Conservation (phyloP, 2,888 invertebrate species). For the Drosophila infuscata region DNA sequence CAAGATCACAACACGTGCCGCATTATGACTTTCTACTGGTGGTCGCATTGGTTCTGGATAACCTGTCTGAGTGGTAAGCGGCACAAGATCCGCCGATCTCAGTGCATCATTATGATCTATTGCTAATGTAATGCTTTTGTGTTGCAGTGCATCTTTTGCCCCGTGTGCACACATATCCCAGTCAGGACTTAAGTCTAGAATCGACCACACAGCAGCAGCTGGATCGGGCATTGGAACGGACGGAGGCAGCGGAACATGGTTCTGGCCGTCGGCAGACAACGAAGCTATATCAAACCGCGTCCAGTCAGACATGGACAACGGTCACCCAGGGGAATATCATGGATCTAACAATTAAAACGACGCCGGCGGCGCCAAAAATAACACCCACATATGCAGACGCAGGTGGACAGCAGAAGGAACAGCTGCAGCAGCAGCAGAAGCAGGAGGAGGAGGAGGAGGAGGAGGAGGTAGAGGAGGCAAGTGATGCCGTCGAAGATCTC, state of each 20-base stretch:
- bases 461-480: not conserved
- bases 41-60: constrained; percentile 96
- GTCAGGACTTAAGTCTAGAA: constrained; percentile 67
- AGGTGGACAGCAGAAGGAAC: not conserved
- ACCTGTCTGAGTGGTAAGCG: constrained; percentile 85
- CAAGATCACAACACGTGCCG: constrained; percentile 72
- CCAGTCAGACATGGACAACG: constrained; percentile 72
- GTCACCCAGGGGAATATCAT: constrained; percentile 60
- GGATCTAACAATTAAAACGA: constrained; percentile 60
- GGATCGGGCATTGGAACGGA: constrained; percentile 17
- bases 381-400: constrained; percentile 15
- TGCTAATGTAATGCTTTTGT: not conserved
- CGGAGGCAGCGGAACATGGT: constrained; percentile 10
- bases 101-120: not conserved
- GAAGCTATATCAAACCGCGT: constrained; percentile 74
- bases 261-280: constrained; percentile 50
- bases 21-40: constrained; percentile 94
- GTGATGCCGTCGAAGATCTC: constrained; percentile 11
- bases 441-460: not conserved
- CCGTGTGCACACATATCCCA: constrained; percentile 80
- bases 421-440: not conserved
- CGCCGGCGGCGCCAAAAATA: constrained; percentile 11
- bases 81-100: too few species aligned
- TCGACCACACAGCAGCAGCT: constrained; percentile 50
- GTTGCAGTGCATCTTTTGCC: constrained; percentile 56